These are phyloP conservation scores for Pterocles orientalis DNA, from an alignment of 2,113 vertebrate species.

Conservation along the genomic window DNA sequence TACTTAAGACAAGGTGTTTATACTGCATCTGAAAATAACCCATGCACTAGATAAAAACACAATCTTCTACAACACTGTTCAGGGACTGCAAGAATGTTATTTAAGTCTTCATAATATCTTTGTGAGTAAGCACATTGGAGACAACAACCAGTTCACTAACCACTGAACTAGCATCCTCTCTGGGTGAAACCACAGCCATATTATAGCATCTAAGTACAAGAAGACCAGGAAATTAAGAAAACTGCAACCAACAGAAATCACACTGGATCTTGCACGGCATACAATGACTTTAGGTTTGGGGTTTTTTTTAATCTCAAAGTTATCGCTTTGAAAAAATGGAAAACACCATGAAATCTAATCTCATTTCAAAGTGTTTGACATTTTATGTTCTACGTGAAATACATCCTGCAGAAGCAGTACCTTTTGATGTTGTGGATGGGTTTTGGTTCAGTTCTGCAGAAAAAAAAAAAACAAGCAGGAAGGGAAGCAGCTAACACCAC, in stretches of 20 bases:
- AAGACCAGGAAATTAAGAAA: neutral
- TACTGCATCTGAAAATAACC: neutral
- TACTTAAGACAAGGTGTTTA: conserved; percentile 28
- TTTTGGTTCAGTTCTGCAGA: neutral
- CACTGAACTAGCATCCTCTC: neutral
- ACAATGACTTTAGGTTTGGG: neutral
- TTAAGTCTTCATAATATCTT: neutral
- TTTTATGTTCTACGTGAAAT: neutral
- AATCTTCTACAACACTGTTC: neutral
- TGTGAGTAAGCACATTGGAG: neutral
- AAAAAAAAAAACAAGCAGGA: rapidly evolving
- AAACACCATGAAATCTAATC: neutral
- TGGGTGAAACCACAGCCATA: neutral
- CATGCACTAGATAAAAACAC: neutral
- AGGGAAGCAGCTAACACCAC: neutral
- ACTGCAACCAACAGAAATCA: neutral
- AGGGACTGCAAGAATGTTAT: neutral
- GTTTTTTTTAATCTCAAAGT: neutral
- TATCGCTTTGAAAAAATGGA: neutral
- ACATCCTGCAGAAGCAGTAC: neutral
- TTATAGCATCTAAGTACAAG: neutral
- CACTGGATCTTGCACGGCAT: neutral
- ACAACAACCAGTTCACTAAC: neutral
- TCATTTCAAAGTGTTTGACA: neutral
- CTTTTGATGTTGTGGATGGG: neutral